Evolutionary conservation across 2,888 invertebrate species (phyloP), one percentile per base, ranked within the genome.

Genomic region (Bhutanitis thaidina): DNA sequence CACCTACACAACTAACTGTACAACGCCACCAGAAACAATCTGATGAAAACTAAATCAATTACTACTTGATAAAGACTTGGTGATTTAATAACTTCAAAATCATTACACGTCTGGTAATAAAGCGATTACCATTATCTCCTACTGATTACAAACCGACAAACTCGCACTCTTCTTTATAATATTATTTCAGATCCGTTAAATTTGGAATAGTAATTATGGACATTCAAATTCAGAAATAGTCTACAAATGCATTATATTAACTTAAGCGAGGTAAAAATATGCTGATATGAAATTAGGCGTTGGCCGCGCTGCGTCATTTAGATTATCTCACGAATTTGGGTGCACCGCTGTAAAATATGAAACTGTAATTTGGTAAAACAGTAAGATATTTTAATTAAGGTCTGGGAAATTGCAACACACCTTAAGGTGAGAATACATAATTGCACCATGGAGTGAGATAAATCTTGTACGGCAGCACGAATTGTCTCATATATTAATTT

Each of bases 1-100:
- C 70, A 70, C 87, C 86, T 78, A 86, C 86, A 74, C 80, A 58
- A 52, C 58, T 85, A 85, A 83, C 86, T 75, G 84, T 83, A 74
- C 58, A 52, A 49, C 43, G 46, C 55, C 56, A 65, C n/a, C n/a
- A n/a, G n/a, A 60, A 60, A 51, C 51, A 14, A 7, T 39, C 32
- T 39, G 20, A 39, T 34, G 13, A 4, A 34, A 34, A 38, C 5
- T 13, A 39, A 47, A 14, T 29, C n/a, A n/a, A 40, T 14, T 20
- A 20, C 2, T n/a, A n/a, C n/a, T n/a, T n/a, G 5, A 20, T 20
- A 20, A 20, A 20, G 20, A 5, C 5, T 4, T 20, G 20, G 20
- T 20, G 20, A 20, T 20, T 20, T 20, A 20, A 20, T 20, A 20
- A 20, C 20, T 2, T 20, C 20, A 20, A 20, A 5, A 20, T 20